Conservation (phyloP, 2,888 invertebrate species). For the Lobophora halterata region DNA sequence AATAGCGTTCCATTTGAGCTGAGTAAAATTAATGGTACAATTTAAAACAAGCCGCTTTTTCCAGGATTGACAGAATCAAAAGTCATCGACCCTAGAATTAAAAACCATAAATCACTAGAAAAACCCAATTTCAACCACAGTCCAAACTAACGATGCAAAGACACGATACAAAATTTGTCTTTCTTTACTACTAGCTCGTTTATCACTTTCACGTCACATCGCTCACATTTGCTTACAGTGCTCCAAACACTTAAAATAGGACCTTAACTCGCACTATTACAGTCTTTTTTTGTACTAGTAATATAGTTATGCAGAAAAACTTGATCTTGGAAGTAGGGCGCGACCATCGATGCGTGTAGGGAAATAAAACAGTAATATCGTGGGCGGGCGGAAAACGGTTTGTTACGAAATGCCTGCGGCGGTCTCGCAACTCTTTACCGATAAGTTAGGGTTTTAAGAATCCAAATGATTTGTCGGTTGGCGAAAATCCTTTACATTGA, state of each 20-base stretch:
- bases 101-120: constrained; percentile 28
- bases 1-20: too few relatives aligned
- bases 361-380: constrained; percentile 14
- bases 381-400: constrained; percentile 21
- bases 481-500: too few relatives aligned
- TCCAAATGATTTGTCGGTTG: too few relatives aligned
- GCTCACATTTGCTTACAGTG: constrained; percentile 4
- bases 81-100: constrained; percentile 17
- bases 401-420: constrained; percentile 17
- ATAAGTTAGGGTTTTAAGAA: constrained; percentile 3
- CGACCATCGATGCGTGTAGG: constrained; percentile 17
- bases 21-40: constrained; percentile 2
- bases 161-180: constrained; percentile 63
- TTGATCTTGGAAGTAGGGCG: constrained; percentile 23
- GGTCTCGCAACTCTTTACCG: constrained; percentile 7
- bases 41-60: constrained; percentile 1
- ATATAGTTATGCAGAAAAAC: constrained; percentile 22
- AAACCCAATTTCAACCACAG: constrained; percentile 31
- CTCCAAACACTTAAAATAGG: background rate
- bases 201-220: constrained; percentile 48
- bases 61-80: constrained; percentile 14
- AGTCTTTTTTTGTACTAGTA: background rate
- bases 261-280: background rate
- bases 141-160: constrained; percentile 50
- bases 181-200: constrained; percentile 48